phyloP scores from a whole-genome alignment of 2,888 invertebrate genomes.

The Beris chalybata region DNA sequence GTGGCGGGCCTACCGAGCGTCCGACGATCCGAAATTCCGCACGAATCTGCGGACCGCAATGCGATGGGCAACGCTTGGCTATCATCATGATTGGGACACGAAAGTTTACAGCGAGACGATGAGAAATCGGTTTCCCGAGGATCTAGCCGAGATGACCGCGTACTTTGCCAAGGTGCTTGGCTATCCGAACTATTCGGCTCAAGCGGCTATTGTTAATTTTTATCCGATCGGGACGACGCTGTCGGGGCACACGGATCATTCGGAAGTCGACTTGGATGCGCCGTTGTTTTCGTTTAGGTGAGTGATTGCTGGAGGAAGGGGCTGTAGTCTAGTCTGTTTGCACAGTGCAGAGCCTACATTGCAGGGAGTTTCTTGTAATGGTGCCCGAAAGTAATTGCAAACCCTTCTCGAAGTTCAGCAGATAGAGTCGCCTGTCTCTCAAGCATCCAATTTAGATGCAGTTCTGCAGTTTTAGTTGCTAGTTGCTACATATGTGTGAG shows the following conservation, averaged over 20 bases:
- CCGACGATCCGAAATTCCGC: conserved; percentile 41
- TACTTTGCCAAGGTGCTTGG: conserved; percentile 65
- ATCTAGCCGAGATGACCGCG: conserved; percentile 67
- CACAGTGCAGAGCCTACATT: no score
- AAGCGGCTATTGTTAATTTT: conserved; percentile 96
- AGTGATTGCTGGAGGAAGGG: not conserved
- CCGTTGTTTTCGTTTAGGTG: conserved; percentile 91
- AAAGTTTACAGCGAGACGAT: conserved; percentile 79
- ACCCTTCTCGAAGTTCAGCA: no score
- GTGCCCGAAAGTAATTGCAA: no score
- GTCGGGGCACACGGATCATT: conserved; percentile 93
- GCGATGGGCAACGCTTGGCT: conserved; percentile 95
- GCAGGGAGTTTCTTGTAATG: no score
- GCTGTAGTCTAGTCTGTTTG: no score
- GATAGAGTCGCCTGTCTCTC: no score
- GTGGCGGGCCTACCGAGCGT: conserved; percentile 57
- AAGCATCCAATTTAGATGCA: no score
- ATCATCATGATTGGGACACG: conserved; percentile 97
- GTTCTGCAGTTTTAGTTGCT: no score
- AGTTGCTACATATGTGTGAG: no score
- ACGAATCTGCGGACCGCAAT: conserved; percentile 58
- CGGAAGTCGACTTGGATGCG: conserved; percentile 81
- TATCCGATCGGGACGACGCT: conserved; percentile 92
- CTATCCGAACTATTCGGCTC: conserved; percentile 67
- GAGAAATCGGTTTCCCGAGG: conserved; percentile 71